These are phyloP conservation scores for Luperina nickerlii DNA, from an alignment of 2,888 invertebrate genomes.

Conservation along the genomic window DNA sequence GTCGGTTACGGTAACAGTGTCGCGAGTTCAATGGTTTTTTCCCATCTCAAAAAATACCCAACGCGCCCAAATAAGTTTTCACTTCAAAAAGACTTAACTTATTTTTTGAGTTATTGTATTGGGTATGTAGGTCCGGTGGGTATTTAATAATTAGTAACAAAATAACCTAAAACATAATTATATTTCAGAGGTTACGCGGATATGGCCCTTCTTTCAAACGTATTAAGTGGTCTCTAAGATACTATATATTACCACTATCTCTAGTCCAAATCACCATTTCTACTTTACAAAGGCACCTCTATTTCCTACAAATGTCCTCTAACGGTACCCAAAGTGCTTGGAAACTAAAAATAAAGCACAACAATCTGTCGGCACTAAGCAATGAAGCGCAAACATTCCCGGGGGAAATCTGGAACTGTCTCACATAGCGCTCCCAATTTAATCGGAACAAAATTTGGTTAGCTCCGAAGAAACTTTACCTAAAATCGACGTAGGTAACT, in stretches of 20 bases:
- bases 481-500: conserved; percentile 12
- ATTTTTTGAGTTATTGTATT: too few relatives aligned
- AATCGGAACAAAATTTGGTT: conserved; percentile 62
- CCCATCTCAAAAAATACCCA: too few relatives aligned
- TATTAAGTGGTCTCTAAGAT: too few relatives aligned
- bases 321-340: conserved; percentile 25
- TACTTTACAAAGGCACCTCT: neutral
- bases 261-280: neutral
- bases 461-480: conserved; percentile 29
- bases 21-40: too few relatives aligned
- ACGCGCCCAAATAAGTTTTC: too few relatives aligned
- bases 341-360: conserved; percentile 54
- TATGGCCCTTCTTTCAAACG: neutral
- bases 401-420: conserved; percentile 66
- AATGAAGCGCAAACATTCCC: conserved; percentile 63
- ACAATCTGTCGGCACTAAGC: conserved; percentile 52
- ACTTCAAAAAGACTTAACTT: too few relatives aligned
- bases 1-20: too few relatives aligned
- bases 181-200: neutral
- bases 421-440: conserved; percentile 56
- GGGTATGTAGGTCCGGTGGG: too few relatives aligned
- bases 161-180: neutral
- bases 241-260: neutral
- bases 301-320: conserved; percentile 9
- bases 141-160: neutral